Conservation (phyloP, 2,888 invertebrate species). For the Lasioglossum marginatum region DNA sequence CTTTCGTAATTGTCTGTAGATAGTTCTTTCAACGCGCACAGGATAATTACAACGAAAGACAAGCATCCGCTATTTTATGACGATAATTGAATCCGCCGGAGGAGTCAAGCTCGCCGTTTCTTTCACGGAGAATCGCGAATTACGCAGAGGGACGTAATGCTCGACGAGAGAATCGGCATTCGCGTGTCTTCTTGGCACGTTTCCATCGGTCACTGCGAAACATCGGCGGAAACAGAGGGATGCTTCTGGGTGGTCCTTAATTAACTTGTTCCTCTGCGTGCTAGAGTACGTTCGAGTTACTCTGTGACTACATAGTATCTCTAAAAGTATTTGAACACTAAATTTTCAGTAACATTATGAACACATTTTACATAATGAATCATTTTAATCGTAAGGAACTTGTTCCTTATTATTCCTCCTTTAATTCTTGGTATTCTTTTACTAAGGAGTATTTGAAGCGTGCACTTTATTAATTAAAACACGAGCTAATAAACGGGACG, state of each 20-base stretch:
- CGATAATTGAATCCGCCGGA: conserved; percentile 29
- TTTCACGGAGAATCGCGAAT: not conserved
- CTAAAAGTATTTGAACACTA: too few species aligned
- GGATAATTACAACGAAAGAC: not conserved
- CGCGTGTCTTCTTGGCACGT: conserved; percentile 61
- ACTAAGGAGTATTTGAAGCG: too few species aligned
- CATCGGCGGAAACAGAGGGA: conserved; percentile 23
- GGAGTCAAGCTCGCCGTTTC: not conserved
- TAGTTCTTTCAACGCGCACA: not conserved
- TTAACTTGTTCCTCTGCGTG: conserved; percentile 67
- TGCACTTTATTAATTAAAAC: too few species aligned
- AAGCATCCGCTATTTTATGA: not conserved
- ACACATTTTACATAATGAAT: too few species aligned
- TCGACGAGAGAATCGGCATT: conserved; percentile 44
- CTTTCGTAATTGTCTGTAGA: not conserved
- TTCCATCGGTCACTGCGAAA: conserved; percentile 57
- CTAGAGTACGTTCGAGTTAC: conserved; percentile 32
- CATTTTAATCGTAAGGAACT: too few species aligned
- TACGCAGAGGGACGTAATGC: not conserved
- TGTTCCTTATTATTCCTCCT: not conserved
- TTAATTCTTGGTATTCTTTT: not conserved
- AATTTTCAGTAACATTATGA: too few species aligned
- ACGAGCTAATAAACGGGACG: too few species aligned
- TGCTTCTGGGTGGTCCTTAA: conserved; percentile 68
- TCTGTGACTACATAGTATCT: conserved; percentile 36